A percentile compares a stretch with the other conserved stretches of the same genome.
phyloP scores from a whole-genome alignment of 2,797 vertebrate genomes.

The Sebastiscus tertius region DNA sequence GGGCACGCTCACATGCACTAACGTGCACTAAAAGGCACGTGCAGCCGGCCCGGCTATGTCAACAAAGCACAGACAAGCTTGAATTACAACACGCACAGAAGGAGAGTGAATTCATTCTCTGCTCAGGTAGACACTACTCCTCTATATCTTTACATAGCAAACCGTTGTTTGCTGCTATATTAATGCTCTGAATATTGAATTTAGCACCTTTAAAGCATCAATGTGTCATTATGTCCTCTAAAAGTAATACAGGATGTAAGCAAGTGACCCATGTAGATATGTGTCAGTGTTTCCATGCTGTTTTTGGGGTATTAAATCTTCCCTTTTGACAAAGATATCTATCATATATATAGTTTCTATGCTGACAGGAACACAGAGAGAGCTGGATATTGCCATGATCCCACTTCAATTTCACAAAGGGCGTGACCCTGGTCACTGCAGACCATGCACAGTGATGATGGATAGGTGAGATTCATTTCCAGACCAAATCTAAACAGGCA shows the following conservation, averaged over 20 bases:
- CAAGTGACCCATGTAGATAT: slow-evolving; percentile 52
- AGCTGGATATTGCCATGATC: slow-evolving; percentile 73
- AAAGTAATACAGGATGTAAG: slow-evolving; percentile 18
- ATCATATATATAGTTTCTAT: slow-evolving; percentile 61
- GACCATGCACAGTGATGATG: slow-evolving; percentile 62
- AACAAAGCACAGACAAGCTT: too few species aligned
- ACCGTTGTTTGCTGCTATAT: too few species aligned
- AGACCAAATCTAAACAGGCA: slow-evolving; percentile 58
- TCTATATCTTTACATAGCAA: too few species aligned
- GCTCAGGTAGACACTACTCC: too few species aligned
- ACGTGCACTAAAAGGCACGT: too few species aligned
- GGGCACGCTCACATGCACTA: too few species aligned
- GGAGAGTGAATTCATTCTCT: too few species aligned
- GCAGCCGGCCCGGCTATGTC: too few species aligned
- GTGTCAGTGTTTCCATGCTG: slow-evolving; percentile 42
- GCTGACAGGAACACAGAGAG: slow-evolving; percentile 68
- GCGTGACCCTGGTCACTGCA: slow-evolving; percentile 62
- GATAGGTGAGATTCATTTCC: slow-evolving; percentile 71
- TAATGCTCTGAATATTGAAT: too few species aligned
- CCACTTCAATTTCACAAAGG: slow-evolving; percentile 79
- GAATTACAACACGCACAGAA: too few species aligned
- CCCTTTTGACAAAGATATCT: slow-evolving; percentile 73
- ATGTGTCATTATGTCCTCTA: slow-evolving; percentile 24
- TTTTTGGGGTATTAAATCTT: slow-evolving; percentile 67
- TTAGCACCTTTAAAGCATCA: slow-evolving; percentile 6